Conservation (phyloP, 2,113 vertebrate genomes). For the Rhodinocichla rosea region DNA sequence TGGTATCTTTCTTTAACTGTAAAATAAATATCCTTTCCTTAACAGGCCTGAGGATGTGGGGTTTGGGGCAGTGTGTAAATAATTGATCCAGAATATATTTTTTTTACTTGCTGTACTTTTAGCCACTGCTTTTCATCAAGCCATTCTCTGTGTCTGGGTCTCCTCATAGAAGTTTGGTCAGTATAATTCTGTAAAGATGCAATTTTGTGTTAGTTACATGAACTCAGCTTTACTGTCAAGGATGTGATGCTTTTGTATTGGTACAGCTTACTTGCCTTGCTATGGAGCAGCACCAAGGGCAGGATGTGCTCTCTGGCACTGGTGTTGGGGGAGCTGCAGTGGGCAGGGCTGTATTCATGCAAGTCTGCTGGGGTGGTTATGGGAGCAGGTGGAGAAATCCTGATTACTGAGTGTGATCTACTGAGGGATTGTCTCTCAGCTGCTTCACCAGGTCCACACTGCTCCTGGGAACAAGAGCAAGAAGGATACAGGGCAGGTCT, state of each 20-base stretch:
- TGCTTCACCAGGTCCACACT: neutral
- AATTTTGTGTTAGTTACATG: neutral
- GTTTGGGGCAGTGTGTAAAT: neutral
- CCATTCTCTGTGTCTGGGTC: neutral
- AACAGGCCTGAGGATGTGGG: neutral
- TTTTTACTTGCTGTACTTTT: neutral
- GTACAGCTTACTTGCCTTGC: neutral
- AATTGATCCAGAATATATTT: neutral
- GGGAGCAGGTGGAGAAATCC: neutral
- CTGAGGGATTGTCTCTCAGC: neutral
- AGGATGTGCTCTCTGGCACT: neutral
- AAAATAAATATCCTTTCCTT: slow-evolving; percentile 14
- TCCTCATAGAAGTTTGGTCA: neutral
- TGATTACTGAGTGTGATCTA: neutral
- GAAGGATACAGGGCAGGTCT: neutral
- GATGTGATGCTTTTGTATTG: neutral
- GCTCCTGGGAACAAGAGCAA: neutral
- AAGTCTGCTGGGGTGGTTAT: neutral
- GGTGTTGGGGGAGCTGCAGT: neutral
- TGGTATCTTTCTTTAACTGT: neutral
- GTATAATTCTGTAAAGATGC: neutral
- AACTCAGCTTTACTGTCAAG: neutral
- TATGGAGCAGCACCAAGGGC: neutral
- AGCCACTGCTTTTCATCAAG: neutral
- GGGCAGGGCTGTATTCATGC: neutral